phyloP scores from a whole-genome alignment of 2,113 vertebrate species.

The Brachyhypopomus occidentalis region DNA sequence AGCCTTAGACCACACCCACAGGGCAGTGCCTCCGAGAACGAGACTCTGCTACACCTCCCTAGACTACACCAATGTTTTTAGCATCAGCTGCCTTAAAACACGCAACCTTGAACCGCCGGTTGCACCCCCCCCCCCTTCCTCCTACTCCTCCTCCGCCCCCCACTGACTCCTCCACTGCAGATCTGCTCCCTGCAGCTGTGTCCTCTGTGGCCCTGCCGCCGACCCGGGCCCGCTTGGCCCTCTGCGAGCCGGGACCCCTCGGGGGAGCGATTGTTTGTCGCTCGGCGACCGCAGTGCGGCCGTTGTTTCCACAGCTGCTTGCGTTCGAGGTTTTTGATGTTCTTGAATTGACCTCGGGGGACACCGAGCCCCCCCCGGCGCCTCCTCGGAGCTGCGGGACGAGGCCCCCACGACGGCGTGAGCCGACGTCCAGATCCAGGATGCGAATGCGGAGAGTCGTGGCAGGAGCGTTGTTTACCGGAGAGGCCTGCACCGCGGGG shows the following conservation, averaged over 20 bases:
- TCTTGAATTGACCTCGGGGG: slow-evolving; percentile 60
- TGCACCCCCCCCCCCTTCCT: not conserved
- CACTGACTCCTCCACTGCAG: slow-evolving; percentile 8
- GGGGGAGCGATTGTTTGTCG: slow-evolving; percentile 52
- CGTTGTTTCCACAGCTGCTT: slow-evolving; percentile 62
- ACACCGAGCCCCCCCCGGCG: slow-evolving; percentile 28
- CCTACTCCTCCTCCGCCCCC: not conserved
- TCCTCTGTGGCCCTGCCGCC: slow-evolving; percentile 36
- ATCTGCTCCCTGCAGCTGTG: slow-evolving; percentile 46
- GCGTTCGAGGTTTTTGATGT: slow-evolving; percentile 45
- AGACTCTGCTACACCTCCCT: too few relatives aligned
- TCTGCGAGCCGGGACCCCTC: slow-evolving; percentile 37
- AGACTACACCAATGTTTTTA: too few relatives aligned
- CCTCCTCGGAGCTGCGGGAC: slow-evolving; percentile 24
- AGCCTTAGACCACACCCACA: too few relatives aligned
- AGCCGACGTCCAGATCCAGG: not conserved
- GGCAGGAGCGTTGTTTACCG: slow-evolving; percentile 34
- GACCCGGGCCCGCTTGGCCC: slow-evolving; percentile 22
- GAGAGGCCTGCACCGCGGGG: slow-evolving; percentile 23
- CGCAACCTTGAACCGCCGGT: too few relatives aligned
- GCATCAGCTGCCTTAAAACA: too few relatives aligned
- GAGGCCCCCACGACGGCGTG: not conserved
- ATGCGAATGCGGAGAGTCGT: not conserved
- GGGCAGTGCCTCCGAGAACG: too few relatives aligned
- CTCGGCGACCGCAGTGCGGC: slow-evolving; percentile 42